A percentile compares a stretch with the other conserved stretches of the same genome.
These are phyloP conservation scores for Dicyrtoma fusca DNA, from an alignment of 2,888 invertebrate species.

Conservation along the genomic window DNA sequence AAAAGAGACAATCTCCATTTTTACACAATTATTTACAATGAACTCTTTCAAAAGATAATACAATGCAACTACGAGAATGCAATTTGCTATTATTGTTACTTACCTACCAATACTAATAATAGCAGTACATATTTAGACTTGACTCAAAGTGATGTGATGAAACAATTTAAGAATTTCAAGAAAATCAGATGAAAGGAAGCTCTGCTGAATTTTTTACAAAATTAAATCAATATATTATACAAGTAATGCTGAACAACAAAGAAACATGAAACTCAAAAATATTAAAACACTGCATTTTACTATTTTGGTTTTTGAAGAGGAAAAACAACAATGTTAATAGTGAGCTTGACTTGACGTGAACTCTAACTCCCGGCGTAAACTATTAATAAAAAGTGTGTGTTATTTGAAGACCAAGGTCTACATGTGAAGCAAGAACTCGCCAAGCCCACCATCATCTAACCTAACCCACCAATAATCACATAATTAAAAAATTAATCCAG, in stretches of 20 bases:
- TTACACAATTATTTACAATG: slow-evolving; percentile 4
- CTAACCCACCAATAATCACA: too few relatives aligned
- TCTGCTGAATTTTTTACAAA: too few relatives aligned
- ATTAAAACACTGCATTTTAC: too few relatives aligned
- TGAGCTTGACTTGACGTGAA: neutral
- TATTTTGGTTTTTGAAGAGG: neutral
- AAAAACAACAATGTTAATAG: neutral
- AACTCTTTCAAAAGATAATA: slow-evolving; percentile 23
- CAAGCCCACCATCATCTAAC: too few relatives aligned
- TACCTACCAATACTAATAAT: neutral
- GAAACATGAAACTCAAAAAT: too few relatives aligned
- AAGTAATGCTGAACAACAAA: neutral
- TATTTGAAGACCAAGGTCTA: neutral
- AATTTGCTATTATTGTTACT: neutral
- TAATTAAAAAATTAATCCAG: too few relatives aligned
- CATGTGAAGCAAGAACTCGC: too few relatives aligned
- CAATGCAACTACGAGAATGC: neutral
- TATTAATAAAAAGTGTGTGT: neutral
- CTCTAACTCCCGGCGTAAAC: neutral
- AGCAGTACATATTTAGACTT: neutral
- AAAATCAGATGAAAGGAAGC: too few relatives aligned
- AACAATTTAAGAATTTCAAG: neutral
- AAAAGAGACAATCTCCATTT: neutral
- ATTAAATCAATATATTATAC: neutral
- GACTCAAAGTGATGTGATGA: slow-evolving; percentile 12